A percentile compares a stretch with the other conserved stretches of the same genome.
Conservation (phyloP, 2,797 vertebrate genomes). For the Eremophila alpestris region DNA sequence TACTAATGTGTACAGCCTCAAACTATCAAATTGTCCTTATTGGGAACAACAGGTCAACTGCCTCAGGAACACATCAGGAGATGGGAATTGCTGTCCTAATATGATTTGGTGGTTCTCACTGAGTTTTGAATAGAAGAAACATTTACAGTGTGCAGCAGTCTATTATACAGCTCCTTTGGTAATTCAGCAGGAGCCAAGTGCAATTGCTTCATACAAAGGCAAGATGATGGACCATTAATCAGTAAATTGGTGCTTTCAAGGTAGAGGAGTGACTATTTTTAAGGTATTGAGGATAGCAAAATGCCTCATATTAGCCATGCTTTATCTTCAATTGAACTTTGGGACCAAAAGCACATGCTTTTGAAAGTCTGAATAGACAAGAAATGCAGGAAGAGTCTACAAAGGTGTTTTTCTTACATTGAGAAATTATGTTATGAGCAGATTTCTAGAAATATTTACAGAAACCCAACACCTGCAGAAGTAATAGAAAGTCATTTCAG, state of each 20-base stretch:
- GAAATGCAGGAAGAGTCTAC: background rate
- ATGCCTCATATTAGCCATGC: background rate
- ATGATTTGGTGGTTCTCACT: background rate
- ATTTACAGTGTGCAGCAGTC: background rate
- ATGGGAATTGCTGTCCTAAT: background rate
- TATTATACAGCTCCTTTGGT: background rate
- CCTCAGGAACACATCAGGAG: background rate
- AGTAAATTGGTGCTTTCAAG: background rate
- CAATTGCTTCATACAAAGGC: background rate
- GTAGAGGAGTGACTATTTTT: background rate
- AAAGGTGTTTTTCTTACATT: background rate
- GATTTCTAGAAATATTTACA: background rate
- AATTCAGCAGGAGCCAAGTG: background rate
- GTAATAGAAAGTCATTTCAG: background rate
- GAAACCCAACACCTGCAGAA: background rate
- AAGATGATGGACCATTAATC: slow-evolving; percentile 17
- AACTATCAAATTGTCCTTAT: background rate
- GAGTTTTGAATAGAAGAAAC: background rate
- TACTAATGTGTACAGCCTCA: background rate
- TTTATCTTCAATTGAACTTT: background rate
- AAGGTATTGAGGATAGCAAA: background rate
- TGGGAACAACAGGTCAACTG: background rate
- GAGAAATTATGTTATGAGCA: background rate
- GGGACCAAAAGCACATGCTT: background rate
- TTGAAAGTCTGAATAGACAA: background rate